Conservation (phyloP, 2,113 vertebrate genomes). For the Dicaeum eximium region DNA sequence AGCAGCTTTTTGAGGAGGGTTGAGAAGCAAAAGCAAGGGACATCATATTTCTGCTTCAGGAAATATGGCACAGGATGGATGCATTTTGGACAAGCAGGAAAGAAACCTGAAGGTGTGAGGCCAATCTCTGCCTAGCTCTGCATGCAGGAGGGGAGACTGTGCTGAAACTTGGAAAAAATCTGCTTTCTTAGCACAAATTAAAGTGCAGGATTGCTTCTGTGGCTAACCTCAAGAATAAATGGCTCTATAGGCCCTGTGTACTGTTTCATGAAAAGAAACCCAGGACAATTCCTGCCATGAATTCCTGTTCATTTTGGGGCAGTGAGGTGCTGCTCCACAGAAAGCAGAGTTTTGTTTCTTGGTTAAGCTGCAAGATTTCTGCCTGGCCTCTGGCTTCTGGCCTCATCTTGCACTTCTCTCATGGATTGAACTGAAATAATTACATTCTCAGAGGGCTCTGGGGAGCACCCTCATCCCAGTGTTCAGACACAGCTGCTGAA, state of each 20-base stretch:
- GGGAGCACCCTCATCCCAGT: not conserved
- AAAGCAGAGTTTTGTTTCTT: not conserved
- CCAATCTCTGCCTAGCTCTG: not conserved
- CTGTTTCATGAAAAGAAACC: not conserved
- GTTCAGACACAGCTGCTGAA: not conserved
- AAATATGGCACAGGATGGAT: not conserved
- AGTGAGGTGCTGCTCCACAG: not conserved
- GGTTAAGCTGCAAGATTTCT: not conserved
- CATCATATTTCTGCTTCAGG: accelerated
- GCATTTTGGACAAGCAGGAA: not conserved
- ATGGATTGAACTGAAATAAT: not conserved
- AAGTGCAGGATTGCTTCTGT: not conserved
- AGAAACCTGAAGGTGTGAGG: not conserved
- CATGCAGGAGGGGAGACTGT: not conserved
- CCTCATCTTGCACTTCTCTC: not conserved
- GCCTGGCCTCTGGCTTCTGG: accelerated
- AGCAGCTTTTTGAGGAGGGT: not conserved
- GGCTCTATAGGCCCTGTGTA: not conserved
- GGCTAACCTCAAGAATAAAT: not conserved
- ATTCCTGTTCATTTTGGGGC: not conserved
- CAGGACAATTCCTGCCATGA: not conserved
- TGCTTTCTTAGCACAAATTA: not conserved
- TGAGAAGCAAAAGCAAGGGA: not conserved
- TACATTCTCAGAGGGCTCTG: too few relatives aligned
- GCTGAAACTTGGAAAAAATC: not conserved